Evolutionary conservation across 2,888 invertebrate genomes (phyloP), one percentile per base, ranked within the genome.

Genomic region (Frankliniella intonsa): DNA sequence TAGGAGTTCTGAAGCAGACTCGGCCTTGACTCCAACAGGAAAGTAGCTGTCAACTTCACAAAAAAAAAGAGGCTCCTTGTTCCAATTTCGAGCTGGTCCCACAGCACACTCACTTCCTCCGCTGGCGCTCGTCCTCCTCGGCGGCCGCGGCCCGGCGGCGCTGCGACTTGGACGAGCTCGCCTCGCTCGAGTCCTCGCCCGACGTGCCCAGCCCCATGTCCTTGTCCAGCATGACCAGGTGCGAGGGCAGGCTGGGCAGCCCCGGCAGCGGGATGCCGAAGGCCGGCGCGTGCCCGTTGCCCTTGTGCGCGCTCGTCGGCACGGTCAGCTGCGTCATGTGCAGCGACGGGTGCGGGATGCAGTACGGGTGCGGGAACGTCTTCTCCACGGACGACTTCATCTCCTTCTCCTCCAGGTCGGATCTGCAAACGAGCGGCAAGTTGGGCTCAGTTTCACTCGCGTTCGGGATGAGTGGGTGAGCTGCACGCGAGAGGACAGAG

Each of bases 131-230:
- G 69, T 92, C 92, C 84, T 90, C 90, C 10, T 88, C 87, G 0
- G 90, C 89, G 85, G 92, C 83, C 82, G 65, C 83, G 81, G 81
- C 82, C 83, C 84, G 84, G 83, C 83, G 81, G 82, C 92, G 90
- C 86, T 93, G 93, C 0, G 93, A 93, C 86, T 93, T 93, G 85
- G 93, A 93, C 0, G 94, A 93, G 85, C 94, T 94, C 84, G 93
- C 93, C 87, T 95, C 94, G 84, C 94, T 94, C 0, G 94, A 94
- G 85, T 95, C 95, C 86, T 95, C 95, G 19, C 94, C 94, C 0
- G 95, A 95, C 1, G 95, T 95, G 50, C 95, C 95, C 81, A 95
- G 89, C 0, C 95, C 95, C 82, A 94, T 88, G 87, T 95, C 95
- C 87, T 94, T 94, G 80, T 89, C 89, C 55, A 83, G 50, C 12